Conservation (phyloP, 2,113 vertebrate genomes). For the Steatornis caripensis region DNA sequence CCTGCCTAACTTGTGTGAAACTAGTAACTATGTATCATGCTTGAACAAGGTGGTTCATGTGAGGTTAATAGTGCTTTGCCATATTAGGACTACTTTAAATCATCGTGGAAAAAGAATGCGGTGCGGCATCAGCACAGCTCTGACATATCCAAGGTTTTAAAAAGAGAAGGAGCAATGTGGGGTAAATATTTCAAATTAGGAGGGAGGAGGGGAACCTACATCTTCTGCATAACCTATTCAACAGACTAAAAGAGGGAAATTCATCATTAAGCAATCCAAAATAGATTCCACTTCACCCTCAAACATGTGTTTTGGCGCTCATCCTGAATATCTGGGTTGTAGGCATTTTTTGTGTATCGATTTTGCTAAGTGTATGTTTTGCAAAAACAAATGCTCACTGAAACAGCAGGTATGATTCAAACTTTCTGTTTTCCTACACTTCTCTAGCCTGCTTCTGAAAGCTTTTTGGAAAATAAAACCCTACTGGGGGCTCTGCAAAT, state of each 20-base stretch:
- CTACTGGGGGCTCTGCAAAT: neutral
- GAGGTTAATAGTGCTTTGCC: constrained; percentile 20
- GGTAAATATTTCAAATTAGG: neutral
- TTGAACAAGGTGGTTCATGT: constrained; percentile 15
- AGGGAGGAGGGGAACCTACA: neutral
- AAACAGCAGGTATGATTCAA: neutral
- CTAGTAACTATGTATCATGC: constrained; percentile 33
- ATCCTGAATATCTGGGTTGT: neutral
- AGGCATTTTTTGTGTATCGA: neutral
- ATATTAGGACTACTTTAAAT: neutral
- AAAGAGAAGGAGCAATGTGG: neutral
- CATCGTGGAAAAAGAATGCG: neutral
- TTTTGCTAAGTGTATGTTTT: neutral
- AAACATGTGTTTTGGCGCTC: neutral
- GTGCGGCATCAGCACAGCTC: neutral
- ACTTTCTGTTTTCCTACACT: neutral
- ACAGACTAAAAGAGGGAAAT: neutral
- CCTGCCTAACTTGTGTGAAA: constrained; percentile 13
- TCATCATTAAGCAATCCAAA: neutral
- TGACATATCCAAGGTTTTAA: neutral
- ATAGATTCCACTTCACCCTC: neutral
- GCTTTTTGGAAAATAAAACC: neutral
- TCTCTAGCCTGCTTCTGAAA: neutral
- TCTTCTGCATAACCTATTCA: neutral
- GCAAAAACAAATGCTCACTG: neutral